Evolutionary conservation across 2,888 invertebrate genomes (phyloP).

Genomic region (Aleiodes leptofemur): DNA sequence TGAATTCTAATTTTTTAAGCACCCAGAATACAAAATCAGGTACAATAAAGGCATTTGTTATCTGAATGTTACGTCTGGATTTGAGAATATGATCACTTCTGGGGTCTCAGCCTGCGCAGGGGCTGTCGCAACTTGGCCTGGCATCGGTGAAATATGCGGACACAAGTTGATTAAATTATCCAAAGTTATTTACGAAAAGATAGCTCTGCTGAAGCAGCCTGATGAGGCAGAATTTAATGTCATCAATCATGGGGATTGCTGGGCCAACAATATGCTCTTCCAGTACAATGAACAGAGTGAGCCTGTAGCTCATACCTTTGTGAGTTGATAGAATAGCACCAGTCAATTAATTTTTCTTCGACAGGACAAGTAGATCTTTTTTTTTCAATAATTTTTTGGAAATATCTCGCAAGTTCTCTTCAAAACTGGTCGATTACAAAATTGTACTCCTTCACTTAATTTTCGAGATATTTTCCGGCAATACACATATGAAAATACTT

Average conservation of each 20-base stretch:
- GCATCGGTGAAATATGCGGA: slow-evolving; percentile 58
- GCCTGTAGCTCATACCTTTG: slow-evolving; percentile 65
- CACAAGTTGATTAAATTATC: slow-evolving; percentile 59
- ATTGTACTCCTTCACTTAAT: too few species aligned
- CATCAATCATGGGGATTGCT: too few species aligned
- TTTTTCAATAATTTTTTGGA: too few species aligned
- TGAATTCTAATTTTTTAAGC: too few species aligned
- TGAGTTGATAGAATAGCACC: slow-evolving; percentile 54
- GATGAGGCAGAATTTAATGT: slow-evolving; percentile 59
- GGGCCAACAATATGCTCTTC: too few species aligned
- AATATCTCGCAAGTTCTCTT: too few species aligned
- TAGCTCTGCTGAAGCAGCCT: background rate
- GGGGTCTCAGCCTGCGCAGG: slow-evolving; percentile 42
- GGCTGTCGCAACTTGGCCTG: slow-evolving; percentile 61
- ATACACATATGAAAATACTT: too few species aligned
- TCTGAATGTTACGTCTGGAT: slow-evolving; percentile 40
- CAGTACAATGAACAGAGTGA: slow-evolving; percentile 62
- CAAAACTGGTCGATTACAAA: too few species aligned
- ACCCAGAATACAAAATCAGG: slow-evolving; percentile 54
- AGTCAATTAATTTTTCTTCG: too few species aligned
- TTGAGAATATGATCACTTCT: slow-evolving; percentile 53
- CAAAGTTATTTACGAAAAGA: slow-evolving; percentile 47
- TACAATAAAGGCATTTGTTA: slow-evolving; percentile 61
- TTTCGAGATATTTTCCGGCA: too few species aligned
- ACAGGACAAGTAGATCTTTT: too few species aligned